Evolutionary conservation across 2,797 vertebrate genomes (phyloP), one percentile per base, ranked within the genome.

Genomic region (Gymnodraco acuticeps): DNA sequence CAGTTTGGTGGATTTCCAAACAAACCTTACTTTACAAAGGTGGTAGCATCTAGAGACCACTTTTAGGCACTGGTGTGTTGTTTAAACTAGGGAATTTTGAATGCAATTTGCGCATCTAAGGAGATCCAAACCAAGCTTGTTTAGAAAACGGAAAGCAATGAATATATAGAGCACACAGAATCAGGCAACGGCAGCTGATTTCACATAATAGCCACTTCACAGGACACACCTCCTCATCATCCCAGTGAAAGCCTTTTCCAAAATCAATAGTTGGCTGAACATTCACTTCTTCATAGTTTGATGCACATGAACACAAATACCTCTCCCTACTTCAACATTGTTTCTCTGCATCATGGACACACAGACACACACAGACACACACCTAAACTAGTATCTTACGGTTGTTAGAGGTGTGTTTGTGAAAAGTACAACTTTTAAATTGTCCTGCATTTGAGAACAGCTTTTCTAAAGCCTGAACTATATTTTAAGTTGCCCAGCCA

Each of bases 221-320:
- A 78, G 73, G 91, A 81, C 87, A 90, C 78, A 78, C 91, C 89
- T 90, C 84, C 89, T 90, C 85, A 88, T 92, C 87, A 89, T 79
- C 85, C 78, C 83, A 86, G 76, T 75, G 50, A 86, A 70, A 88
- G 81, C 85, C 85, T 83, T 51, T 89, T 91, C 84, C 84, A 84
- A 90, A 95, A 94, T 94, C 92, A 93, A 93, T 93, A 93, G 86
- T 72, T 90, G 88, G 88, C 88, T 86, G 84, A 91, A 88, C 82
- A 90, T 89, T 81, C 75, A 81, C 77, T 87, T 86, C 82, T 81
- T 87, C 77, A 70, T 82, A 76, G 53, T 82, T 73, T 75, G 71
- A 74, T 27, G 77, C 71, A 80, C 60, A 82, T 71, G 70, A 63
- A 75, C 65, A 78, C 52, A 78, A 78, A 84, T 75, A 42, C 52